Percentiles rank a stretch among this genome's conserved stretches.
phyloP scores from a whole-genome alignment of 2,888 invertebrate species.

The Hirtodrosophila duncani region DNA sequence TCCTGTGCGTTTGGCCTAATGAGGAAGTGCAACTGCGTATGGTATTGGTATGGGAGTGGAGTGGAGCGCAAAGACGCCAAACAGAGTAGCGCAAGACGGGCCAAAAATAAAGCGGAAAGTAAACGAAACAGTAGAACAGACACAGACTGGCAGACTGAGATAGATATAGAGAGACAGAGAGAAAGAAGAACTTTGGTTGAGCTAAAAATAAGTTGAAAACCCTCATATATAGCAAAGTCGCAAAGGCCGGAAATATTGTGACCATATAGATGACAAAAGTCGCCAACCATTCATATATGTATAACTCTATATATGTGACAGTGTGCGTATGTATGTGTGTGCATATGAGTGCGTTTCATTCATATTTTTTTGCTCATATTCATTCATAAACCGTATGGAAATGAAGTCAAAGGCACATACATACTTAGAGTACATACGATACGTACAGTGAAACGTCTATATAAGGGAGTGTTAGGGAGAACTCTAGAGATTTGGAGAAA shows the following conservation, averaged over 20 bases:
- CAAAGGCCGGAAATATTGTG: constrained; percentile 67
- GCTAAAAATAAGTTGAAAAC: constrained; percentile 28
- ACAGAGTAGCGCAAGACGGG: background rate
- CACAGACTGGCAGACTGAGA: no score
- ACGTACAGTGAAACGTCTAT: no score
- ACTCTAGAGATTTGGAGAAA: no score
- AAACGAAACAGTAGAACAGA: background rate
- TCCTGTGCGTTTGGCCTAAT: constrained; percentile 67
- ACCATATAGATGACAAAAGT: constrained; percentile 47
- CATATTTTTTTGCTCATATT: constrained; percentile 43
- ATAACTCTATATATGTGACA: constrained; percentile 5
- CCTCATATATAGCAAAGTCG: constrained; percentile 27
- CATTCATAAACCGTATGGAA: constrained; percentile 52
- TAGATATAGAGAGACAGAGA: constrained; percentile 1
- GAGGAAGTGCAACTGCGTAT: constrained; percentile 60
- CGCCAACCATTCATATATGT: constrained; percentile 12
- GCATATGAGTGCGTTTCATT: constrained; percentile 32
- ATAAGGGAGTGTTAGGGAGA: no score
- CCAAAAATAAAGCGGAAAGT: constrained; percentile 23
- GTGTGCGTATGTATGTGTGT: constrained; percentile 1
- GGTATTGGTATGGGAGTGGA: no score
- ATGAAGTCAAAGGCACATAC: background rate
- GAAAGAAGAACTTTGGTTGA: constrained; percentile 3
- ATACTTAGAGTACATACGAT: no score
- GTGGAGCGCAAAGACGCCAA: constrained; percentile 24